Evolutionary conservation across 2,113 vertebrate species (phyloP), one percentile per base, ranked within the genome.

Genomic region (Hippocampus abdominalis): DNA sequence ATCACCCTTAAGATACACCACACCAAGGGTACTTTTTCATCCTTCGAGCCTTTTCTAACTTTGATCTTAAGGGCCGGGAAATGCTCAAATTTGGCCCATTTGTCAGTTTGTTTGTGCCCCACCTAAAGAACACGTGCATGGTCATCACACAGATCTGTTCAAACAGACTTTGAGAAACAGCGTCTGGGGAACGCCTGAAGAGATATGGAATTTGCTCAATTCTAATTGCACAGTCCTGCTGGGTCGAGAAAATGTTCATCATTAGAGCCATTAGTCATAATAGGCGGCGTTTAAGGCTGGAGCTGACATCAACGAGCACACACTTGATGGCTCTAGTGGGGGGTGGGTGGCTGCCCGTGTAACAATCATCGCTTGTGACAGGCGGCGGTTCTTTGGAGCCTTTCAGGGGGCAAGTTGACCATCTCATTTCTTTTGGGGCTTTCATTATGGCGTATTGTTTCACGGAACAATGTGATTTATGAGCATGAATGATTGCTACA

Each of bases 201-300:
- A 93, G 92, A 88, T 81, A 76, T 69, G 89, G 91, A 94, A 93
- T 92, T 91, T 80, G 81, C 91, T 91, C 94, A 91, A 93, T 94
- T 92, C 87, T 94, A 93, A 95, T 93, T 93, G 86, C 85, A 87
- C 87, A 87, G 91, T 91, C 93, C 93, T 93, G 89, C 91, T 92
- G 90, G 77, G 90, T 90, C 90, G 90, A 91, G n/a, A 93, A 18
- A 94, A 89, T 88, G 85, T 81, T 83, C 90, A 92, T 95, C 94
- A 93, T 92, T 92, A 91, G 84, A 91, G 88, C 92, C 92, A 94
- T 95, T 95, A 94, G 91, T 87, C 89, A 86, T 91, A 94, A 95
- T 95, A 92, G 94, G 85, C 84, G 86, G 82, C 89, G 88, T 93
- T 94, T 94, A 93, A 84, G 90, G 89, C 85, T 81, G 61, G 77